Conservation (phyloP, 2,888 invertebrate genomes). For the Mesopsocus fuscifrons region DNA sequence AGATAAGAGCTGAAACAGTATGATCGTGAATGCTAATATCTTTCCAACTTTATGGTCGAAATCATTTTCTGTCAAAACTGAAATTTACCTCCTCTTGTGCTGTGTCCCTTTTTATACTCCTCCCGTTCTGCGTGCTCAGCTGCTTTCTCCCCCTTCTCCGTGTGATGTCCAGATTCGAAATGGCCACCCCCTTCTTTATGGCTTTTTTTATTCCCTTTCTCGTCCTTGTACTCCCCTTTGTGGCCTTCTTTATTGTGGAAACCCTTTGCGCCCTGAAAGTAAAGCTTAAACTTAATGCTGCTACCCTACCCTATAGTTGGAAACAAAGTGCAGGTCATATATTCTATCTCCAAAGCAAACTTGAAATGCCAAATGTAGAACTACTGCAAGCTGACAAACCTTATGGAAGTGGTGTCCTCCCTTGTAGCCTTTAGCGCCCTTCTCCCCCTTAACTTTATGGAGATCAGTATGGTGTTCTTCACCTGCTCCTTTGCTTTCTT, state of each 20-base stretch:
- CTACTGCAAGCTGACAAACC: too few relatives aligned
- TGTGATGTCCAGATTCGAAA: slow-evolving; percentile 2
- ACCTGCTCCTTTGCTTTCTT: not conserved
- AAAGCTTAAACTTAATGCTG: not conserved
- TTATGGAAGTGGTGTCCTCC: slow-evolving; percentile 7
- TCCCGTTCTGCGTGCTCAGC: slow-evolving; percentile 5
- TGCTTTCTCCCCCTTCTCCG: slow-evolving; percentile 3
- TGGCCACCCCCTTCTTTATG: slow-evolving; percentile 9
- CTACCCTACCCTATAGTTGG: too few relatives aligned
- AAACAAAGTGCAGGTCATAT: too few relatives aligned
- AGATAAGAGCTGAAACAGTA: not conserved
- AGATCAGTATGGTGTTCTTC: slow-evolving; percentile 3
- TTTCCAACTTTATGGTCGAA: too few relatives aligned
- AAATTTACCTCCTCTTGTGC: slow-evolving; percentile 5
- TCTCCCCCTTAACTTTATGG: not conserved
- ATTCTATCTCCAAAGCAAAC: too few relatives aligned
- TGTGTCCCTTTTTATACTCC: slow-evolving; percentile 5
- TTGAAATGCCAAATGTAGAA: too few relatives aligned
- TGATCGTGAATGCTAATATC: too few relatives aligned
- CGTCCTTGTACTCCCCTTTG: slow-evolving; percentile 1
- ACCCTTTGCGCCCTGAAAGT: not conserved
- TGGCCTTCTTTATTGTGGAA: slow-evolving; percentile 5
- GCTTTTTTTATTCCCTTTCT: slow-evolving; percentile 4
- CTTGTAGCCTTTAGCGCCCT: not conserved
- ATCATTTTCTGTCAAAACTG: too few relatives aligned